These are phyloP conservation scores for Allophyes oxyacanthae DNA, from an alignment of 2,888 invertebrate species.

Conservation along the genomic window DNA sequence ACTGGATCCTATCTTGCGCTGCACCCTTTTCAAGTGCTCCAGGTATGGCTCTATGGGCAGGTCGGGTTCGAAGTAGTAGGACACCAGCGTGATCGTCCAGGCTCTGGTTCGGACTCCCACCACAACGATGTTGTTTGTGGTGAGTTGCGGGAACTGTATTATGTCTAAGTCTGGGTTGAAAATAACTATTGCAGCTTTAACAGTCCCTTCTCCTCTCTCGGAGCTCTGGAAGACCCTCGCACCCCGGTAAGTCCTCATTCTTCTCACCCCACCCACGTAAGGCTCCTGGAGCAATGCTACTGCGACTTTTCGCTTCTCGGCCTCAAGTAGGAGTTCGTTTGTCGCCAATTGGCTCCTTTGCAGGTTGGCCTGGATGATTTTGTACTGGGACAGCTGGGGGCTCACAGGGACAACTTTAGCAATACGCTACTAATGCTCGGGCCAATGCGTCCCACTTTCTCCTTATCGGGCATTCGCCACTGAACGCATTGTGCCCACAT, in stretches of 20 bases:
- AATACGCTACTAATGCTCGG: not conserved
- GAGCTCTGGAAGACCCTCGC: not conserved
- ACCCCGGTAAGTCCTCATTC: not conserved
- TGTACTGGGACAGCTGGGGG: not conserved
- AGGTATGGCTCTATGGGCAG: slow-evolving; percentile 28
- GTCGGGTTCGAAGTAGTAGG: slow-evolving; percentile 8
- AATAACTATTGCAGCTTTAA: slow-evolving; percentile 29
- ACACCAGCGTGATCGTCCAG: not conserved
- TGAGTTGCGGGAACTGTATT: slow-evolving; percentile 21
- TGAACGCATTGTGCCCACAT: slow-evolving; percentile 1
- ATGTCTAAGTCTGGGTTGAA: slow-evolving; percentile 16
- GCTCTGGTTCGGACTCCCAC: slow-evolving; percentile 4
- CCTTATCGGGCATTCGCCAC: not conserved
- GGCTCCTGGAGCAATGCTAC: not conserved
- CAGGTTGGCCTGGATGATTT: slow-evolving; percentile 1
- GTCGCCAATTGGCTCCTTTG: slow-evolving; percentile 5
- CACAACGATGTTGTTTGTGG: slow-evolving; percentile 27
- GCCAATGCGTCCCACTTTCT: slow-evolving; percentile 2
- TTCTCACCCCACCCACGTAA: not conserved
- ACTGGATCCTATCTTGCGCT: slow-evolving; percentile 18
- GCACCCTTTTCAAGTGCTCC: slow-evolving; percentile 20
- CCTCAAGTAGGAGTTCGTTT: not conserved
- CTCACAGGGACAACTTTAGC: not conserved
- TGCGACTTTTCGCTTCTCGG: not conserved
- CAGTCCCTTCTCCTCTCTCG: not conserved